A percentile compares a stretch with the other conserved stretches of the same genome.
phyloP scores from a whole-genome alignment of 2,797 vertebrate species.

The Helostoma temminkii region DNA sequence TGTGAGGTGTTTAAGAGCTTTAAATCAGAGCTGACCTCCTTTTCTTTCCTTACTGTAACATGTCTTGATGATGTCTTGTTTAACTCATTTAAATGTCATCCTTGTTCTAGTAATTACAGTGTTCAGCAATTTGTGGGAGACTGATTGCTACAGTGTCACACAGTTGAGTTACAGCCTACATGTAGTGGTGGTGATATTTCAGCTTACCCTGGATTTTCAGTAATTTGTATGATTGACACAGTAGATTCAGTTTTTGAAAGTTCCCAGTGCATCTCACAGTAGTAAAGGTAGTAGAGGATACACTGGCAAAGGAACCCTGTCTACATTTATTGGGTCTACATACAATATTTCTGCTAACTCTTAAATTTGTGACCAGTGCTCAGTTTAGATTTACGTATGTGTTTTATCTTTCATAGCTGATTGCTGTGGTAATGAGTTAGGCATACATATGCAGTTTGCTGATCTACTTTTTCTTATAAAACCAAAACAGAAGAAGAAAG shows the following conservation, averaged over 20 bases:
- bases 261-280: too few species aligned
- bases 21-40: background rate
- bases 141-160: background rate
- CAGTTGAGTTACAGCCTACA: background rate
- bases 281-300: background rate
- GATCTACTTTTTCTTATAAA: background rate
- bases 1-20: background rate
- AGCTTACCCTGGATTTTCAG: too few species aligned
- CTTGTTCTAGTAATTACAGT: background rate
- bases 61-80: background rate
- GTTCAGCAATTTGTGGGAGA: background rate
- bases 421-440: background rate
- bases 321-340: background rate
- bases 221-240: too few species aligned
- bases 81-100: background rate
- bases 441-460: background rate
- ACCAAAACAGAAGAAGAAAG: background rate
- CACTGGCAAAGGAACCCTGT: background rate
- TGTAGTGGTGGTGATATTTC: background rate
- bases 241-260: too few species aligned
- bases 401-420: background rate
- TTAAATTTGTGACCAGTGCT: background rate
- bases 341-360: background rate
- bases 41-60: background rate
- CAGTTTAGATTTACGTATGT: background rate